These are phyloP conservation scores for Lepidothrix coronata DNA, from an alignment of 2,113 vertebrate species.

Conservation along the genomic window DNA sequence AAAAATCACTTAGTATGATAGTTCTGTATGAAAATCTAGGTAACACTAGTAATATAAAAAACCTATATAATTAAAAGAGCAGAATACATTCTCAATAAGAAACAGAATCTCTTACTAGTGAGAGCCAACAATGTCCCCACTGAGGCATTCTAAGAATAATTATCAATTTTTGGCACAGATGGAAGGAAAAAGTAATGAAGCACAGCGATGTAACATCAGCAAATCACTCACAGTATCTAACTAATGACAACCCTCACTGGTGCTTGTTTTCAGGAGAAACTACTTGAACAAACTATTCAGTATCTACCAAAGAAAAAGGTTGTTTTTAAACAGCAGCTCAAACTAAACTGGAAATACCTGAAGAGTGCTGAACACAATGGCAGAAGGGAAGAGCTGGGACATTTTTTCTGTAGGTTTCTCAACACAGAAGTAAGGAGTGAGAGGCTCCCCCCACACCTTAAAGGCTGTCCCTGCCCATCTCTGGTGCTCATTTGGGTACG, in stretches of 20 bases:
- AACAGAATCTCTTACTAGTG: neutral
- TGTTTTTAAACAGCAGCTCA: neutral
- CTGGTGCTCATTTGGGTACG: neutral
- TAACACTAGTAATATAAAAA: neutral
- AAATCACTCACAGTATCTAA: constrained; percentile 22
- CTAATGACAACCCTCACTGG: neutral
- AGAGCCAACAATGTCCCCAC: neutral
- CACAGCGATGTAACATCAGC: neutral
- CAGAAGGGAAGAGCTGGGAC: neutral
- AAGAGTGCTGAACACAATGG: neutral
- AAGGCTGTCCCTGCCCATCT: constrained; percentile 38
- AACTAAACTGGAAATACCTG: neutral
- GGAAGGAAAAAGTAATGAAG: constrained; percentile 34
- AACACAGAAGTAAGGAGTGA: neutral
- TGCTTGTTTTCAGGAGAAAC: neutral
- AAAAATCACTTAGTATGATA: neutral
- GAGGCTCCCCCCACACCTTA: constrained; percentile 25
- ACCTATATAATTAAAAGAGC: neutral
- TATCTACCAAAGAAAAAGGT: neutral
- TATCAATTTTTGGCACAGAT: constrained; percentile 16
- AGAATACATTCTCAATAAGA: neutral
- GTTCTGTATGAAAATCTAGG: neutral
- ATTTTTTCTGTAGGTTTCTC: neutral
- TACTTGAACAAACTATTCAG: neutral
- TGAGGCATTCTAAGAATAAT: constrained; percentile 33